A percentile compares a stretch with the other conserved stretches of the same genome.
phyloP scores from a whole-genome alignment of 2,113 vertebrate genomes.

The Phodopus roborovskii region DNA sequence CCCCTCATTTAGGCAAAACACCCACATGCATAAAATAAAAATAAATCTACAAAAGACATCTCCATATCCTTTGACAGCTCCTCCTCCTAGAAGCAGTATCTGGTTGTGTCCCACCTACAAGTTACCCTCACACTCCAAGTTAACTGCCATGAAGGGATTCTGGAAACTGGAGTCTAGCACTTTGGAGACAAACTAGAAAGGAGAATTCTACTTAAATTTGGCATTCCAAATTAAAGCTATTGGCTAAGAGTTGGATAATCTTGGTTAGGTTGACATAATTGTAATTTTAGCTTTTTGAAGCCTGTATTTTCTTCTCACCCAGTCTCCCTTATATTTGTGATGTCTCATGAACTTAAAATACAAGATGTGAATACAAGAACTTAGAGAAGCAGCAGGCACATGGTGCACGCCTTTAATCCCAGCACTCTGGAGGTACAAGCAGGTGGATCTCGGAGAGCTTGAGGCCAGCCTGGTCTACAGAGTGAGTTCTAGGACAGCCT shows the following conservation, averaged over 20 bases:
- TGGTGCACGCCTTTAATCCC: too few species aligned
- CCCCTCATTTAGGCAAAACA: background rate
- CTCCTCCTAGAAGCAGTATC: background rate
- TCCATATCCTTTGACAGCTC: background rate
- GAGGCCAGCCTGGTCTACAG: too few species aligned
- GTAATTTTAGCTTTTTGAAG: background rate
- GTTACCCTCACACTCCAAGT: background rate
- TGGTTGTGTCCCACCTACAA: background rate
- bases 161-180: background rate
- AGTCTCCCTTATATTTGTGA: background rate
- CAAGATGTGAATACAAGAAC: background rate
- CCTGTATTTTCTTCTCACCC: background rate
- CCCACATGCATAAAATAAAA: background rate
- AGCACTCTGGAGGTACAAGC: too few species aligned
- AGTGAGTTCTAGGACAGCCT: too few species aligned
- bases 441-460: too few species aligned
- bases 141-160: background rate
- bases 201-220: background rate
- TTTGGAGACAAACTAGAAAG: slow-evolving; percentile 12
- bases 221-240: slow-evolving; percentile 10
- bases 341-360: background rate
- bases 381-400: background rate
- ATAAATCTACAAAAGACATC: background rate
- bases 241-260: background rate
- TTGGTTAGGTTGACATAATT: background rate